Percentiles rank a stretch among this genome's conserved stretches.
Evolutionary conservation across 2,113 vertebrate species (phyloP).

Genomic region (Tetrax tetrax): DNA sequence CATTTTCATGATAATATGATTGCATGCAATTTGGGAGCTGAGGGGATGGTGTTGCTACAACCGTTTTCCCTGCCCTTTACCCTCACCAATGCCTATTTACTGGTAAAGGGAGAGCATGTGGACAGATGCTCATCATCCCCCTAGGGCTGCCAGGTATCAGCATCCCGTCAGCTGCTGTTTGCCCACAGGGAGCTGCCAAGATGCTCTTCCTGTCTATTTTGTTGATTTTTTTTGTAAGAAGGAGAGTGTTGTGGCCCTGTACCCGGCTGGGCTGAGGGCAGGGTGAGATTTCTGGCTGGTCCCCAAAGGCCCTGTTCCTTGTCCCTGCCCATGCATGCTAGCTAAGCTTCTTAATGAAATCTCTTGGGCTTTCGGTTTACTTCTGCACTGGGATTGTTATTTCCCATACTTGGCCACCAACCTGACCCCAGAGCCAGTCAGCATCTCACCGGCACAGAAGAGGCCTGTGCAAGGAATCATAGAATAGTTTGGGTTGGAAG

Average conservation of each 20-base stretch:
- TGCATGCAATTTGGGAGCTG: background rate
- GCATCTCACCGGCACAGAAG: background rate
- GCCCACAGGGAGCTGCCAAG: background rate
- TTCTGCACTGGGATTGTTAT: background rate
- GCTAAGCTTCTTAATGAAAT: conserved; percentile 12
- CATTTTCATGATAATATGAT: background rate
- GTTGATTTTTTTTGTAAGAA: background rate
- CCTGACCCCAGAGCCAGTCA: background rate
- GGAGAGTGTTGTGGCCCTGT: background rate
- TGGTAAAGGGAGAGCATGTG: background rate
- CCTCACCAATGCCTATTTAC: background rate
- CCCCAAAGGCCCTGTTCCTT: background rate
- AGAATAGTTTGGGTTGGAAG: too few relatives aligned
- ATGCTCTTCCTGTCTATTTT: background rate
- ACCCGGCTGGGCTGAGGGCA: fast-evolving
- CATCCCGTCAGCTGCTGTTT: background rate
- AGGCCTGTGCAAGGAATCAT: background rate
- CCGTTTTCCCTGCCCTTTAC: background rate
- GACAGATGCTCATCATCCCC: background rate
- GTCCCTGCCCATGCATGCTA: background rate
- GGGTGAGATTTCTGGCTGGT: background rate
- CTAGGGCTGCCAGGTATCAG: background rate
- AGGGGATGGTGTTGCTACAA: background rate
- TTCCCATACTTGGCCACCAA: fast-evolving
- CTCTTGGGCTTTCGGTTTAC: background rate